A percentile compares a stretch with the other conserved stretches of the same genome.
Conservation (phyloP, 2,113 vertebrate genomes). For the Gallinago paraguaiae region DNA sequence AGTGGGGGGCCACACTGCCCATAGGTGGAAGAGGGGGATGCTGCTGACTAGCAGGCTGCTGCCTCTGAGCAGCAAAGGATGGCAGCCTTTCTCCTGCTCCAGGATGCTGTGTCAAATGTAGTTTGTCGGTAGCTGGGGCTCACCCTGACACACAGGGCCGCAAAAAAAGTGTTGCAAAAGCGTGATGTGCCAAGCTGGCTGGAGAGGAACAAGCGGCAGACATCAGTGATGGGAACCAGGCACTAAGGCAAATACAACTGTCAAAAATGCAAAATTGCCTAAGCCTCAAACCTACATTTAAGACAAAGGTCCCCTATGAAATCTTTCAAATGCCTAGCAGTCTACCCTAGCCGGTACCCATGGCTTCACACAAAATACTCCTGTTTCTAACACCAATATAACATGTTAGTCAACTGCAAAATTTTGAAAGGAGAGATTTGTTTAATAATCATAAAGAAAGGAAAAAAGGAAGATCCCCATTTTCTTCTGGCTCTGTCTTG, state of each 20-base stretch:
- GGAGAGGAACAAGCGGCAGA: neutral
- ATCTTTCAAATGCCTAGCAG: neutral
- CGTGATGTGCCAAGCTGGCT: neutral
- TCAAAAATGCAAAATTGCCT: neutral
- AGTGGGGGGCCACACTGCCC: no score
- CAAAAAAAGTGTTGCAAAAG: neutral
- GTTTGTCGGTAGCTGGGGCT: neutral
- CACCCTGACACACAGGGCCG: neutral
- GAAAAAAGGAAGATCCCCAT: neutral
- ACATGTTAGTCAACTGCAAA: neutral
- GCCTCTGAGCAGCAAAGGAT: neutral
- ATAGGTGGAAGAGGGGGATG: neutral
- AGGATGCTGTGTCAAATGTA: neutral
- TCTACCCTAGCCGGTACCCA: fast-evolving
- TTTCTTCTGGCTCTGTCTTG: neutral
- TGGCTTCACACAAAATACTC: neutral
- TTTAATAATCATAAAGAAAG: neutral
- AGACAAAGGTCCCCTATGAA: neutral
- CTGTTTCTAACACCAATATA: neutral
- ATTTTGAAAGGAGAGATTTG: neutral
- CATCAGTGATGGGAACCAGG: neutral
- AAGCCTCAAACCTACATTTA: neutral
- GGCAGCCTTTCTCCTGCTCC: neutral
- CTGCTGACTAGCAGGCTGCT: neutral
- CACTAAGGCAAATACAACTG: neutral